These are phyloP conservation scores for Macroteleia sp. DNA, from an alignment of 2,888 invertebrate genomes.

Conservation along the genomic window DNA sequence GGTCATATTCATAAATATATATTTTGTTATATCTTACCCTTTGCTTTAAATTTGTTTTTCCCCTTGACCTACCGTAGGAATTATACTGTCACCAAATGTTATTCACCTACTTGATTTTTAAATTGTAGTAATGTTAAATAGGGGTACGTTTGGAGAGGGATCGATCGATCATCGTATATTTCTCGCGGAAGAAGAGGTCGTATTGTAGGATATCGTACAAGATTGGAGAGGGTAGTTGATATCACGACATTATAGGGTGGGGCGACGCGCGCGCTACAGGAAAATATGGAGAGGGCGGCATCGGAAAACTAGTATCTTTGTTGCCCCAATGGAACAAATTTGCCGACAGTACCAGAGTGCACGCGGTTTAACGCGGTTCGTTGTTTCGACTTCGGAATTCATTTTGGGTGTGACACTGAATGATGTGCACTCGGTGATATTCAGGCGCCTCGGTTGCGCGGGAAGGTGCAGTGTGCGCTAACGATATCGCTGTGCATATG, in stretches of 20 bases:
- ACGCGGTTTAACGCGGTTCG: slow-evolving; percentile 50
- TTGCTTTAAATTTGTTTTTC: not conserved
- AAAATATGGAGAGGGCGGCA: not conserved
- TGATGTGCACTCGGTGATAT: slow-evolving; percentile 73
- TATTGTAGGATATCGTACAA: too few species aligned
- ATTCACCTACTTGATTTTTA: slow-evolving; percentile 22
- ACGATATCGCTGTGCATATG: slow-evolving; percentile 51
- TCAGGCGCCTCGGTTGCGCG: slow-evolving; percentile 13
- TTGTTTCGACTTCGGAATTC: not conserved
- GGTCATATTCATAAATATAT: too few species aligned
- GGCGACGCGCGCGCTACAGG: slow-evolving; percentile 36
- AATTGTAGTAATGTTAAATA: slow-evolving; percentile 16
- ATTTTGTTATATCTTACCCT: too few species aligned
- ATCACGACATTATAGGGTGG: too few species aligned
- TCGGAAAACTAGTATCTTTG: slow-evolving; percentile 58
- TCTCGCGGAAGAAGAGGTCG: slow-evolving; percentile 43
- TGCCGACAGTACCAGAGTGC: slow-evolving; percentile 47
- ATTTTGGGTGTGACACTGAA: slow-evolving; percentile 49
- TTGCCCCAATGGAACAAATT: slow-evolving; percentile 56
- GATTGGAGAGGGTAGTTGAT: too few species aligned
- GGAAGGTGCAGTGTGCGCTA: slow-evolving; percentile 65
- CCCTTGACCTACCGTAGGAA: slow-evolving; percentile 34
- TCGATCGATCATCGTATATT: slow-evolving; percentile 39
- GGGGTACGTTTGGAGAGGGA: not conserved
- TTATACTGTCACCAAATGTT: slow-evolving; percentile 15